phyloP scores from a whole-genome alignment of 2,797 vertebrate species.

The Acrossocheilus fasciatus region DNA sequence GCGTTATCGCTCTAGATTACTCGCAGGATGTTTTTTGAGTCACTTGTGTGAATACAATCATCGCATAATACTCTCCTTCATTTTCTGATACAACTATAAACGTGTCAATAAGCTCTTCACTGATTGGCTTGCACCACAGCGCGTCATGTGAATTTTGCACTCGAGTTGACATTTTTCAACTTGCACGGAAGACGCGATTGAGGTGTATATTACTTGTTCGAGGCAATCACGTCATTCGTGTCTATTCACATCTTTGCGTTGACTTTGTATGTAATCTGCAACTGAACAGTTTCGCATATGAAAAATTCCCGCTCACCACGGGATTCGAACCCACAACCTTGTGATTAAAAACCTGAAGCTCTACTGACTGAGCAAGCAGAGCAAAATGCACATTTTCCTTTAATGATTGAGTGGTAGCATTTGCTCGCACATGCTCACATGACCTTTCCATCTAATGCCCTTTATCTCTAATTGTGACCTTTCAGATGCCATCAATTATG shows the following conservation, averaged over 20 bases:
- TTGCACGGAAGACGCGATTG: too few relatives aligned
- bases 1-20: too few relatives aligned
- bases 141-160: too few relatives aligned
- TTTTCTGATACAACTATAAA: too few relatives aligned
- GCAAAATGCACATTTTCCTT: neutral
- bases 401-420: neutral
- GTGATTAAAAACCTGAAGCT: neutral
- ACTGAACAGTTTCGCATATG: neutral
- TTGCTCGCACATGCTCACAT: neutral
- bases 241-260: neutral
- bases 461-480: constrained; percentile 39
- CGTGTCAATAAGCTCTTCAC: too few relatives aligned
- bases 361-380: neutral
- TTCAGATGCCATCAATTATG: constrained; percentile 34
- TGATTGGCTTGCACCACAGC: too few relatives aligned
- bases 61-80: too few relatives aligned
- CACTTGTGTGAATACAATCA: too few relatives aligned
- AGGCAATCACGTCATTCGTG: too few relatives aligned
- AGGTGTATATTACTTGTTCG: too few relatives aligned
- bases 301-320: neutral
- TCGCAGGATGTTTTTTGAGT: too few relatives aligned
- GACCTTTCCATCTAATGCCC: neutral
- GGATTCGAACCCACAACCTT: neutral
- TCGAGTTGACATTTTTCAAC: too few relatives aligned
- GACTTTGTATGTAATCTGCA: neutral